Base-by-base conservation (phyloP, 1,140 invertebrate genomes). In the Argopecten irradians region DNA sequence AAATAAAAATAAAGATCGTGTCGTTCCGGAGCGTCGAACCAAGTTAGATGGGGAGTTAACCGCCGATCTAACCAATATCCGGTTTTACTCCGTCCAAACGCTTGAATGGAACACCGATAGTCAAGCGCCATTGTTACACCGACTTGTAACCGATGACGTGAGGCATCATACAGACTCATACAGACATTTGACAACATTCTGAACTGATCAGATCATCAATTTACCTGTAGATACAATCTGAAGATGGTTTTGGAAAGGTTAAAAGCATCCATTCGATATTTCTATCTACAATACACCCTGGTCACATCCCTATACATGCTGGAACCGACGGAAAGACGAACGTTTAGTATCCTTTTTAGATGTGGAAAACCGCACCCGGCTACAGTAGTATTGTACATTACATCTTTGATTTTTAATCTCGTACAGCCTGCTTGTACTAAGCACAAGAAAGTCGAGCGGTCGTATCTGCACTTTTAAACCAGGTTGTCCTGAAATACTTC, bases 271-370 rank as follows among this genome's bases (percentile, higher is more conserved):
- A 71, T 88, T 16, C 88, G 85, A 16, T 90, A 88, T 43, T 90
- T 87, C 87, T 90, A 90, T 35, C 83, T 90, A 22, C 89, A 90
- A 36, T 90, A 90, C 82, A 85, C 85, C 14, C 43, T 90, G 0
- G 84, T 87, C 43, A 90, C 89, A 86, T 90, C 89, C 32, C n/a
- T 90, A 16, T 90, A 90, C 32, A 90, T 90, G 89, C 46, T 90
- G 83, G 89, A 90, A 82, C 89, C 89, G 34, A n/a, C 88, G 32
- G 89, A 90, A 43, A 82, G 85, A 71, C 71, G 87, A 84, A 71
- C 88, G 32, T 90, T 90, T 34, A 90, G 87, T 90, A 90, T 90
- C 89, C 89, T 90, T 90, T 84, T 22, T 19, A 84, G 9, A 34
- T 28, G 22, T 5, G 55, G n/a, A 71, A 71, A n/a, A 71, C 55